Base-by-base conservation (phyloP, 2,888 invertebrate genomes). In the Agrochola lota region DNA sequence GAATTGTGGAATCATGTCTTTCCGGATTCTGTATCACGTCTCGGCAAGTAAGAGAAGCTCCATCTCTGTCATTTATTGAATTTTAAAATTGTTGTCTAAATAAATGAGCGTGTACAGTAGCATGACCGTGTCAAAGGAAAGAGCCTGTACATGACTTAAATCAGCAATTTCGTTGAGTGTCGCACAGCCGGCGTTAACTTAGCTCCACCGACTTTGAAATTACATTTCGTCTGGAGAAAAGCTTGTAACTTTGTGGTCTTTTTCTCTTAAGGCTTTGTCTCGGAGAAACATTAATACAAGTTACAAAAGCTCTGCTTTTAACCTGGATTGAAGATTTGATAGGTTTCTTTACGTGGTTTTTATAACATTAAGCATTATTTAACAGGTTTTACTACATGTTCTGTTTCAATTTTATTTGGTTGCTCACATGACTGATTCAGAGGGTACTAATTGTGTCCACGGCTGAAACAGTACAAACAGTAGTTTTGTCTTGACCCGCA, bases 81-180 rank as follows among this genome's bases (percentile, higher is more conserved):
- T 85, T 71, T 83, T 73, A 23, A 81, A 80, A 74, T 71, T 62
- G 49, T 55, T 64, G 63, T 64, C 60, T 85, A 85, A 87, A 87
- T 83, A 86, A 87, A 88, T 85, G 77, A 75, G 78, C 73, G 80
- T 78, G 77, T 83, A 85, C 79, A 76, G 82, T 77, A 67, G 78
- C 78, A 83, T 85, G 83, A 87, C 88, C 83, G 85, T 84, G 83
- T 90, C 88, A 89, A 91, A 90, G 87, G 83, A 87, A 88, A 88
- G 86, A 84, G 77, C 83, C 86, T 84, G 84, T 78, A 85, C 90
- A 90, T 90, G 90, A 90, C 88, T 87, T 90, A 92, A 92, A 93
- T 93, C 92, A 91, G 89, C 91, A 91, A 93, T 94, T 92, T 94
- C 90, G 91, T 90, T 90, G 91, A 92, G 91, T 92, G 92, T 92